phyloP scores from a whole-genome alignment of 2,113 vertebrate genomes.

The Paramisgurnus dabryanus region DNA sequence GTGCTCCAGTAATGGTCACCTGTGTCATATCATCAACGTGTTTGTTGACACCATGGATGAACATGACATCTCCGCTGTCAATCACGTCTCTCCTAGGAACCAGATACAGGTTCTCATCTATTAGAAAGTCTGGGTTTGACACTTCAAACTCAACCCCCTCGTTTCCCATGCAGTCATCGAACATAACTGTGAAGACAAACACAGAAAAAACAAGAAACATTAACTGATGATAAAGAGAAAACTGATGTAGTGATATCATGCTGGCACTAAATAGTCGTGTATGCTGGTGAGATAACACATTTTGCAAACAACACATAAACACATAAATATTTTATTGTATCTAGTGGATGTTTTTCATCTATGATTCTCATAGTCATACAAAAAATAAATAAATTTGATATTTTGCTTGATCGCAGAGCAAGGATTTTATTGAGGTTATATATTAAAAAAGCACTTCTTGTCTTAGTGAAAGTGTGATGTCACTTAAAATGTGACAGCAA shows the following conservation, averaged over 20 bases:
- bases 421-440: not conserved
- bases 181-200: constrained; percentile 78
- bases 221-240: not conserved
- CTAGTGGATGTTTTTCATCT: too few relatives aligned
- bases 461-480: constrained; percentile 21
- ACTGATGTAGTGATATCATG: not conserved
- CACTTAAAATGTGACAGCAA: constrained; percentile 5
- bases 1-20: constrained; percentile 77
- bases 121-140: constrained; percentile 85
- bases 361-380: too few relatives aligned
- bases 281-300: too few relatives aligned
- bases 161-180: constrained; percentile 92
- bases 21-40: constrained; percentile 84
- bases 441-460: constrained; percentile 30
- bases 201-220: constrained; percentile 1
- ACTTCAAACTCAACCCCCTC: constrained; percentile 82
- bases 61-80: constrained; percentile 73
- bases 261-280: too few relatives aligned
- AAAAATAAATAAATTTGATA: too few relatives aligned
- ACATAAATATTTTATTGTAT: too few relatives aligned
- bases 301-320: too few relatives aligned
- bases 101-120: constrained; percentile 80
- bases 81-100: constrained; percentile 76
- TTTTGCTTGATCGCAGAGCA: not conserved
- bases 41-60: constrained; percentile 79